Conservation (phyloP, 2,797 vertebrate genomes). For the Semaprochilodus insignis region DNA sequence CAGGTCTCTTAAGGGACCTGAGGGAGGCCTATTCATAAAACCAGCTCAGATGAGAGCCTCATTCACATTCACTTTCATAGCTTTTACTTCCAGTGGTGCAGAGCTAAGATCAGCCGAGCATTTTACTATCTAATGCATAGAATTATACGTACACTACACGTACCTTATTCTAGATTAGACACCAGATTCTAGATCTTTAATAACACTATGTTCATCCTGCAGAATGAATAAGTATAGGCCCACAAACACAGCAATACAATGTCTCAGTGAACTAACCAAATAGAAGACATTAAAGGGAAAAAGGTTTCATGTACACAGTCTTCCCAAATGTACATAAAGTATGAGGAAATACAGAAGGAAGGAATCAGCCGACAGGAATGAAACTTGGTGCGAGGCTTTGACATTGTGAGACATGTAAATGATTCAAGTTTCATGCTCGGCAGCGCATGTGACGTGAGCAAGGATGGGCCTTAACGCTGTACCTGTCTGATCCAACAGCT, state of each 20-base stretch:
- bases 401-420: too few relatives aligned
- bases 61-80: constrained; percentile 27
- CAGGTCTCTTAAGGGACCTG: constrained; percentile 13
- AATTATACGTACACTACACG: background rate
- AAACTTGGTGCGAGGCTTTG: too few relatives aligned
- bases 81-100: constrained; percentile 16
- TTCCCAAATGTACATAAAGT: too few relatives aligned
- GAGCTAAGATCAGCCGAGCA: background rate
- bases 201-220: background rate
- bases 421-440: too few relatives aligned
- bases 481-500: too few relatives aligned
- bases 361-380: too few relatives aligned
- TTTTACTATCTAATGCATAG: constrained; percentile 15
- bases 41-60: constrained; percentile 31
- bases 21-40: constrained; percentile 41
- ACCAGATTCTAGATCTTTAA: background rate
- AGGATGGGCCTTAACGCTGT: too few relatives aligned
- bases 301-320: background rate
- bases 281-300: background rate
- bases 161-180: background rate
- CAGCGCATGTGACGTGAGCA: too few relatives aligned
- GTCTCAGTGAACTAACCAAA: background rate
- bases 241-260: background rate
- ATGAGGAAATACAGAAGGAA: too few relatives aligned
- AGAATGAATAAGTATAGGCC: background rate